Percentiles rank a stretch among this genome's conserved stretches.
Evolutionary conservation across 92 coral and sea anemone genomes (phyloP).

Genomic region (Porites divaricata): DNA sequence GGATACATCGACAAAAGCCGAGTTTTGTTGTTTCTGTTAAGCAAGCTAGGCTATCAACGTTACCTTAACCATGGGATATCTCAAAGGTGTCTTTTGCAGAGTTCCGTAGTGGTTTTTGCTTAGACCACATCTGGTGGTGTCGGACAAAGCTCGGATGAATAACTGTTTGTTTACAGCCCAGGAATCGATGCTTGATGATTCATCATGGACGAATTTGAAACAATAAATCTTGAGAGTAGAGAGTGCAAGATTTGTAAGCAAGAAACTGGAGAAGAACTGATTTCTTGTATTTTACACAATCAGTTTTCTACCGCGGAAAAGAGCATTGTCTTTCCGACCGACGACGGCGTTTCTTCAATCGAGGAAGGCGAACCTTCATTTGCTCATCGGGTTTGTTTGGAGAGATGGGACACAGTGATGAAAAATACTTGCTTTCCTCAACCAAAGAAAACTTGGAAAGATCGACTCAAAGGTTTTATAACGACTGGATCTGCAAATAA

Average conservation of each 20-base stretch:
- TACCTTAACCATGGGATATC: neutral
- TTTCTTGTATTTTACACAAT: slow-evolving; percentile 81
- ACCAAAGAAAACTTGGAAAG: slow-evolving; percentile 85
- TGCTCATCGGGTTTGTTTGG: slow-evolving; percentile 81
- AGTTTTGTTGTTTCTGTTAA: neutral
- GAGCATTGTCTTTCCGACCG: neutral
- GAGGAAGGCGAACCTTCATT: slow-evolving; percentile 47
- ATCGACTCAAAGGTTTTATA: slow-evolving; percentile 64
- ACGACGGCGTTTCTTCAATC: neutral
- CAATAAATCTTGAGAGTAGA: slow-evolving; percentile 81
- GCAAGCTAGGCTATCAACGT: neutral
- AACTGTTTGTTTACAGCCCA: neutral
- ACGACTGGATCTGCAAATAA: slow-evolving; percentile 51
- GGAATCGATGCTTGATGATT: neutral
- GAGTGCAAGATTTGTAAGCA: slow-evolving; percentile 88
- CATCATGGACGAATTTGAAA: slow-evolving; percentile 82
- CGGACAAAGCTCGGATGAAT: neutral
- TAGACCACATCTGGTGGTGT: too few relatives aligned
- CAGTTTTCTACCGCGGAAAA: slow-evolving; percentile 61
- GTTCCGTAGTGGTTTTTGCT: too few relatives aligned
- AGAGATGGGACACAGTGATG: slow-evolving; percentile 85
- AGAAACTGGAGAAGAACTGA: slow-evolving; percentile 88
- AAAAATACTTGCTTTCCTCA: slow-evolving; percentile 68
- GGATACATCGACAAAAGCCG: neutral
- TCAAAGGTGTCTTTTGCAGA: too few relatives aligned